phyloP scores from a whole-genome alignment of 2,888 invertebrate species.

The Epiperipatus broadwayi region DNA sequence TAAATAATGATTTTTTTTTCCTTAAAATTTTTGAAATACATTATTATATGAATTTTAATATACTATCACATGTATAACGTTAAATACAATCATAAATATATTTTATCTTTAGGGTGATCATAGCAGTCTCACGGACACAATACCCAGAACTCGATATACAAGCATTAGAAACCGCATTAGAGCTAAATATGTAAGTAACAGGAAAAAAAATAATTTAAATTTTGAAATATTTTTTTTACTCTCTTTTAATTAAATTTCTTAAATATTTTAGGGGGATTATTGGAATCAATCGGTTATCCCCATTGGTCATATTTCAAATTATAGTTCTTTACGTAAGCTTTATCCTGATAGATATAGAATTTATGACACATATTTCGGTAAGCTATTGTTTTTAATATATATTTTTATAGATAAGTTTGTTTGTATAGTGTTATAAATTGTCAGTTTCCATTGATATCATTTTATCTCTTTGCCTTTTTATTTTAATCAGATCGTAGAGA shows the following conservation, averaged over 20 bases:
- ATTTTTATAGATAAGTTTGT: constrained; percentile 5
- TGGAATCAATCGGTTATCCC: constrained; percentile 72
- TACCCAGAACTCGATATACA: constrained; percentile 64
- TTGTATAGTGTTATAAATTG: neutral
- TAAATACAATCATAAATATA: too few species aligned
- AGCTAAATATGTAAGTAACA: constrained; percentile 35
- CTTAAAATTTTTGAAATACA: too few species aligned
- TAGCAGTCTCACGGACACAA: too few species aligned
- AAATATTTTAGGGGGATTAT: constrained; percentile 22
- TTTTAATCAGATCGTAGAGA: constrained; percentile 61
- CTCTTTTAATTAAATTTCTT: neutral
- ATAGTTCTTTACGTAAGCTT: constrained; percentile 82
- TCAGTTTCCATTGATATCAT: constrained; percentile 10
- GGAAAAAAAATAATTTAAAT: neutral
- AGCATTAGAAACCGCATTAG: constrained; percentile 70
- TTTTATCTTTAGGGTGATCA: constrained; percentile 24
- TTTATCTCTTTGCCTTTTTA: constrained; percentile 11
- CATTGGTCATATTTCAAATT: constrained; percentile 89
- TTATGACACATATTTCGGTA: constrained; percentile 80
- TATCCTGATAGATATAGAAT: constrained; percentile 91
- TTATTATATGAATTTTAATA: too few species aligned
- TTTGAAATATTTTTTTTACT: neutral
- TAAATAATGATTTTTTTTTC: too few species aligned
- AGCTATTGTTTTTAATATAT: constrained; percentile 23
- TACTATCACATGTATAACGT: too few species aligned